phyloP scores from a whole-genome alignment of 2,113 vertebrate genomes.

The Etheostoma spectabile region DNA sequence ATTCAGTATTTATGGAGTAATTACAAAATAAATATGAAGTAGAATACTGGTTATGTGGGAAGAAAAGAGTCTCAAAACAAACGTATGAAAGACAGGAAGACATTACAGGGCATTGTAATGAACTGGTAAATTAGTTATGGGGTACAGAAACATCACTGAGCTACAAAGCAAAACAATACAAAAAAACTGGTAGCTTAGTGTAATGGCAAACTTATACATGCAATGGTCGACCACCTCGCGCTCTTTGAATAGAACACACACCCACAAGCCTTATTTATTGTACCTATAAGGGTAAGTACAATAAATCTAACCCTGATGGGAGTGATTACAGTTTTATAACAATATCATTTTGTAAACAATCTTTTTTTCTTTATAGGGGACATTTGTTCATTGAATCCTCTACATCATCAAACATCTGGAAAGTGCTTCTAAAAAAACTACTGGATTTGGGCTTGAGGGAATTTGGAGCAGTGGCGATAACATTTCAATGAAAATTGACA shows the following conservation, averaged over 20 bases:
- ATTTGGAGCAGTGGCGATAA: background rate
- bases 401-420: background rate
- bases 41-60: background rate
- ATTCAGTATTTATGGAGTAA: conserved; percentile 9
- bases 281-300: background rate
- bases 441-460: background rate
- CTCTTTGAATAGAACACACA: conserved; percentile 5
- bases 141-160: background rate
- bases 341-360: background rate
- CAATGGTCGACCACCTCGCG: background rate
- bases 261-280: background rate
- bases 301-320: background rate
- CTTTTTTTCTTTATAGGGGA: background rate
- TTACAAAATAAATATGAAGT: background rate
- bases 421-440: background rate
- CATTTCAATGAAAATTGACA: background rate
- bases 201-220: background rate
- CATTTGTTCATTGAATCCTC: background rate
- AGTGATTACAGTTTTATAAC: background rate
- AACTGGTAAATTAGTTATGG: background rate
- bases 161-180: background rate
- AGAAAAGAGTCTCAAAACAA: background rate
- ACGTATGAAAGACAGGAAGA: background rate
- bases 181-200: background rate
- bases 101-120: background rate